A percentile compares a stretch with the other conserved stretches of the same genome.
phyloP scores from a whole-genome alignment of 2,888 invertebrate genomes.

The Stenodema calcarata region DNA sequence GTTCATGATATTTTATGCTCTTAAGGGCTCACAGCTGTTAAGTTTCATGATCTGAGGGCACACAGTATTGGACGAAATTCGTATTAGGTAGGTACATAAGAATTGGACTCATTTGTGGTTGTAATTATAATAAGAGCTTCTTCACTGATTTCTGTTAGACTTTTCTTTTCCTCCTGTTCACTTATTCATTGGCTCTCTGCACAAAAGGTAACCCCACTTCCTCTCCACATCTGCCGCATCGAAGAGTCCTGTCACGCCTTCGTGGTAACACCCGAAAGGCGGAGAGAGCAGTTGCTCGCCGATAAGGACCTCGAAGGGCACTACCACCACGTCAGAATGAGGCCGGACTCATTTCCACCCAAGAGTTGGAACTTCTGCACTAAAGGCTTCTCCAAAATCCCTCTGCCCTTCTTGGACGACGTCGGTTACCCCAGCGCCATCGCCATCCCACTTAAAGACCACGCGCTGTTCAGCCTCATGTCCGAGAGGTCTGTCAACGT shows the following conservation, averaged over 20 bases:
- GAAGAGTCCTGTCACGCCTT: slow-evolving; percentile 51
- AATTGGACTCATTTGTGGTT: too few relatives aligned
- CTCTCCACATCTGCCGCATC: slow-evolving; percentile 49
- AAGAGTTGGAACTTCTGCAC: slow-evolving; percentile 15
- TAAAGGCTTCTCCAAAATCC: slow-evolving; percentile 51
- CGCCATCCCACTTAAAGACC: slow-evolving; percentile 54
- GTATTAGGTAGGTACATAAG: too few relatives aligned
- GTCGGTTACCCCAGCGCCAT: slow-evolving; percentile 54
- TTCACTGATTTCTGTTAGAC: too few relatives aligned
- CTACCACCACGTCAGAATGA: neutral
- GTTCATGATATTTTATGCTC: too few relatives aligned
- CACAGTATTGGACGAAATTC: too few relatives aligned
- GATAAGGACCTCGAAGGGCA: neutral
- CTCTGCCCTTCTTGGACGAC: slow-evolving; percentile 55
- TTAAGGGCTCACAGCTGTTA: too few relatives aligned
- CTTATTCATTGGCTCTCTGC: neutral
- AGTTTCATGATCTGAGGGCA: too few relatives aligned
- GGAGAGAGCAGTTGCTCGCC: neutral
- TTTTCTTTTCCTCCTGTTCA: too few relatives aligned
- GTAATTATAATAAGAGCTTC: too few relatives aligned
- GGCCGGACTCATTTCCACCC: neutral
- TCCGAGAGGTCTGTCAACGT: slow-evolving; percentile 54
- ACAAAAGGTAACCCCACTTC: slow-evolving; percentile 46
- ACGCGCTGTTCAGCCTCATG: slow-evolving; percentile 54
- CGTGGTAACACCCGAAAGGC: slow-evolving; percentile 27